Conservation (phyloP, 2,113 vertebrate genomes). For the Platanista minor region DNA sequence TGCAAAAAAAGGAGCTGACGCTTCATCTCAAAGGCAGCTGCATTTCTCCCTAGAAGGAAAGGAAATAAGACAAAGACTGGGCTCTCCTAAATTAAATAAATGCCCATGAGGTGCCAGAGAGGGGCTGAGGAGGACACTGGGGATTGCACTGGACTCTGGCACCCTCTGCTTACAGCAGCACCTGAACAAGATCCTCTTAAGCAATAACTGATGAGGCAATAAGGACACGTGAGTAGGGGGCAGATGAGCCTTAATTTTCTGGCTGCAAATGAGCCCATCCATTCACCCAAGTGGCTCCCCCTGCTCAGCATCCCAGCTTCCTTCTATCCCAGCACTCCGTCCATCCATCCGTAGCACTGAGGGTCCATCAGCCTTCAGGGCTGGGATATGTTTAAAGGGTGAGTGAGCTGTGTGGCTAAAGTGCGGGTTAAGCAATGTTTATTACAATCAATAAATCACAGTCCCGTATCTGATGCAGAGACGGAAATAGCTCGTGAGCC, state of each 20-base stretch:
- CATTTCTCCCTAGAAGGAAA: neutral
- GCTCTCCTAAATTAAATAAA: neutral
- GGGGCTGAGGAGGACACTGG: neutral
- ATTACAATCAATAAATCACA: slow-evolving; percentile 62
- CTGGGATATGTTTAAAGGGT: slow-evolving; percentile 38
- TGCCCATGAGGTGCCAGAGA: neutral
- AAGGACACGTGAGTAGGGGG: neutral
- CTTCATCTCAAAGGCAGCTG: slow-evolving; percentile 8
- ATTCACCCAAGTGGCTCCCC: neutral
- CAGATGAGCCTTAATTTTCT: neutral
- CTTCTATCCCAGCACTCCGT: neutral
- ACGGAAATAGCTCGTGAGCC: neutral
- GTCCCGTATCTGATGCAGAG: slow-evolving; percentile 46
- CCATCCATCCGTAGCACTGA: neutral
- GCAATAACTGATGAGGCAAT: neutral
- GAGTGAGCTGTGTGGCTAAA: slow-evolving; percentile 9
- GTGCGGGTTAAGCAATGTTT: slow-evolving; percentile 28
- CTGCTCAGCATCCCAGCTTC: neutral
- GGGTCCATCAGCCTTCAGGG: neutral
- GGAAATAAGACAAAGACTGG: neutral
- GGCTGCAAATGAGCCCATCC: neutral
- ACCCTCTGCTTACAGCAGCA: neutral
- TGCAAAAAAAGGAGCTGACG: neutral
- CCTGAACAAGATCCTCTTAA: neutral
- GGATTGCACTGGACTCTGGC: rapidly evolving